Conservation (phyloP, 2,888 invertebrate species). For the Hoplodrina blanda region DNA sequence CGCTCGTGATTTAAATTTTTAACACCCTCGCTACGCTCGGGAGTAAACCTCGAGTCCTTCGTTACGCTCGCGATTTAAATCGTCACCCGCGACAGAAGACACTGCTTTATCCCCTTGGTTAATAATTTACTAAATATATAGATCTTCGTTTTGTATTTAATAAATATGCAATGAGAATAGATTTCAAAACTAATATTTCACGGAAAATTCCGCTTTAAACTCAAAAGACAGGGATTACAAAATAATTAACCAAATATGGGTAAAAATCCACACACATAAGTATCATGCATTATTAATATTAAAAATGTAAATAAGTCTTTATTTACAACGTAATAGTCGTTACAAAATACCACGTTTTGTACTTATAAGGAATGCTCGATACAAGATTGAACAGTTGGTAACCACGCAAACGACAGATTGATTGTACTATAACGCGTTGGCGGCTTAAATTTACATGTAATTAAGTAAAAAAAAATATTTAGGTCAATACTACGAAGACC, state of each 20-base stretch:
- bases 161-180: not conserved
- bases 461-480: constrained; percentile 73
- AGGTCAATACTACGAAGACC: constrained; percentile 80
- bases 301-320: constrained; percentile 11
- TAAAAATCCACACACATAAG: not conserved
- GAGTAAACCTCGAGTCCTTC: too few species aligned
- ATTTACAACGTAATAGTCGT: constrained; percentile 8
- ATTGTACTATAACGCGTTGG: constrained; percentile 72
- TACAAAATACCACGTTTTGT: constrained; percentile 11
- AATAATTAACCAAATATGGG: constrained; percentile 19
- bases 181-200: not conserved
- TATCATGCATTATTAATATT: not conserved
- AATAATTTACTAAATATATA: too few species aligned
- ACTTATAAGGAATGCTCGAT: constrained; percentile 42
- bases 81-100: too few species aligned
- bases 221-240: not conserved
- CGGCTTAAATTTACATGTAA: constrained; percentile 79
- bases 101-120: too few species aligned
- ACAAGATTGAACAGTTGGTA: constrained; percentile 27
- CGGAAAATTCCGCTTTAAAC: not conserved
- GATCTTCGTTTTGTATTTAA: constrained; percentile 3
- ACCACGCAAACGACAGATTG: constrained; percentile 54
- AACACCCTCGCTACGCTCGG: too few species aligned
- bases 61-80: too few species aligned
- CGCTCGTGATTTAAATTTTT: too few species aligned